Conservation (phyloP, 2,888 invertebrate genomes). For the Bellardia bayeri region DNA sequence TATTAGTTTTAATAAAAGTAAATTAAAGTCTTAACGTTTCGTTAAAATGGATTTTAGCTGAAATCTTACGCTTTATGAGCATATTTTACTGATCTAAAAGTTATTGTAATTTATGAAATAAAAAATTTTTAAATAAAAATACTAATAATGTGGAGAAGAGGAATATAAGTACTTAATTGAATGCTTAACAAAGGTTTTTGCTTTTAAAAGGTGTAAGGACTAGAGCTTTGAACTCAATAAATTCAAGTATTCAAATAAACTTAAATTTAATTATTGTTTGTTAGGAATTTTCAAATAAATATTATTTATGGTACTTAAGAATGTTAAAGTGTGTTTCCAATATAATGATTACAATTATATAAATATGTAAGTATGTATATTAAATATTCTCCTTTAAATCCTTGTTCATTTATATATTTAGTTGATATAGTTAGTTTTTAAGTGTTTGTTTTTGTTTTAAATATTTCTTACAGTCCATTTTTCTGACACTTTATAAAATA, state of each 20-base stretch:
- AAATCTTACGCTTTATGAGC: background rate
- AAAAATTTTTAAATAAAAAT: background rate
- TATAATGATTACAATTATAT: slow-evolving; percentile 7
- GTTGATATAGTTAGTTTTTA: slow-evolving; percentile 15
- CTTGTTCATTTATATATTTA: slow-evolving; percentile 14
- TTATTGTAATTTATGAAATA: slow-evolving; percentile 2
- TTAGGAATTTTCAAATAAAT: no score
- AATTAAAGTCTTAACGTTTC: background rate
- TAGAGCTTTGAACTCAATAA: no score
- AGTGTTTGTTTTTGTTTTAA: background rate
- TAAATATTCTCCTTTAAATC: background rate
- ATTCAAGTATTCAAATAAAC: no score
- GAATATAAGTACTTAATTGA: no score
- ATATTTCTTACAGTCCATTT: slow-evolving; percentile 53
- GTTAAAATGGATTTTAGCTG: slow-evolving; percentile 9
- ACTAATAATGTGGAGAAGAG: background rate
- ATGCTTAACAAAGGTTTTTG: no score
- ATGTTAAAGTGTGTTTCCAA: background rate
- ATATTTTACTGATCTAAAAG: background rate
- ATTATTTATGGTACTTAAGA: no score
- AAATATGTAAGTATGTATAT: background rate
- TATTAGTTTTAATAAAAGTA: slow-evolving; percentile 24
- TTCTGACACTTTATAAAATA: slow-evolving; percentile 69
- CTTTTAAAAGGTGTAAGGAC: no score
- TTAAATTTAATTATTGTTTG: no score